These are phyloP conservation scores for Myotis lucifugus DNA, from an alignment of 2,113 vertebrate genomes.

Conservation along the genomic window DNA sequence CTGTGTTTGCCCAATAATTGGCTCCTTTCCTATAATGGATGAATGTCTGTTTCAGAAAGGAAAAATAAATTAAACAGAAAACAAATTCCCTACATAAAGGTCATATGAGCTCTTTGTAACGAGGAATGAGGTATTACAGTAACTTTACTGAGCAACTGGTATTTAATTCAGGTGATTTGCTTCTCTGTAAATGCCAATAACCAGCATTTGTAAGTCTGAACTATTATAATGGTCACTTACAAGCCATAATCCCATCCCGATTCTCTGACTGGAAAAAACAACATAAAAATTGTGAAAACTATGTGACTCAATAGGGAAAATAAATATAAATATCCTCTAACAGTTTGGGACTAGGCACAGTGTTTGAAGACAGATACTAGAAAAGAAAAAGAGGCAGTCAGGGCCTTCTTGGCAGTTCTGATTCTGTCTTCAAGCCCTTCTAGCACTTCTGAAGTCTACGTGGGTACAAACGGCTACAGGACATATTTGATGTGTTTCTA, in stretches of 20 bases:
- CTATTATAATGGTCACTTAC: constrained; percentile 45
- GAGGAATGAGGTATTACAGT: constrained; percentile 39
- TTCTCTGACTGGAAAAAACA: constrained; percentile 52
- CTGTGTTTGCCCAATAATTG: constrained; percentile 43
- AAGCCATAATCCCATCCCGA: constrained; percentile 19
- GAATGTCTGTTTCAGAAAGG: constrained; percentile 55
- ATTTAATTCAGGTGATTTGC: constrained; percentile 43
- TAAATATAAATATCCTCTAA: constrained; percentile 43
- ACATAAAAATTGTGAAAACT: background rate
- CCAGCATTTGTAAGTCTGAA: constrained; percentile 15
- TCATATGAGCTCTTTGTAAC: constrained; percentile 60
- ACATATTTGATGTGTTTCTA: background rate
- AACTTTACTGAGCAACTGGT: constrained; percentile 56
- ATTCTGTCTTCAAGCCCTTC: background rate
- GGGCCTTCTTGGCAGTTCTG: background rate
- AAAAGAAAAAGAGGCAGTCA: background rate
- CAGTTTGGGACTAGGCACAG: background rate
- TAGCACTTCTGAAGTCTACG: background rate
- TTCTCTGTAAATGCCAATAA: constrained; percentile 60
- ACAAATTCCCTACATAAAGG: constrained; percentile 60
- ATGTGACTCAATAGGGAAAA: constrained; percentile 31
- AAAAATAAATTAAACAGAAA: constrained; percentile 70
- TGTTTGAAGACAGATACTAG: constrained; percentile 13
- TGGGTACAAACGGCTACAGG: constrained; percentile 3
- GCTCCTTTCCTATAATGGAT: constrained; percentile 50